A percentile compares a stretch with the other conserved stretches of the same genome.
These are phyloP conservation scores for Microcebus murinus DNA, from an alignment of 2,113 vertebrate species.

Conservation along the genomic window DNA sequence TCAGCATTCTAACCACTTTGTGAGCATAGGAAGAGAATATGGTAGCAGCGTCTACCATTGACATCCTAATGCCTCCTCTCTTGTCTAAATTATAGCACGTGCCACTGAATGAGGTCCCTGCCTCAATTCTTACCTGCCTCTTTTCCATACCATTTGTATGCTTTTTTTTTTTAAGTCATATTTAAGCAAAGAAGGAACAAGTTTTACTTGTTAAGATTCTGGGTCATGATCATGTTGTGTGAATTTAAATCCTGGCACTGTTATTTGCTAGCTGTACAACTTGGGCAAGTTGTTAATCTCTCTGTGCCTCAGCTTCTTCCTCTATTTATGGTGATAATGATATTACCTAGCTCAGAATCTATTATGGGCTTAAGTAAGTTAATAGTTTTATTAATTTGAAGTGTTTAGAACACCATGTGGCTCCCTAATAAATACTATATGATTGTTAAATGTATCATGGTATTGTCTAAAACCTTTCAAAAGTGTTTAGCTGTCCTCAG, in stretches of 20 bases:
- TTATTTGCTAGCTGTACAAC: not conserved
- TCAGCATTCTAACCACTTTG: not conserved
- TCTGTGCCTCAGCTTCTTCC: not conserved
- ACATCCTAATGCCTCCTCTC: not conserved
- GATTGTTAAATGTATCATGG: not conserved
- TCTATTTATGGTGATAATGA: not conserved
- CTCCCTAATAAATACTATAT: not conserved
- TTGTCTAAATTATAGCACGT: not conserved
- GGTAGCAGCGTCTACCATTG: not conserved
- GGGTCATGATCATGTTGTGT: not conserved
- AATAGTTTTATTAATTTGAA: not conserved
- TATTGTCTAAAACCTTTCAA: not conserved
- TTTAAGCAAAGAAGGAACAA: not conserved
- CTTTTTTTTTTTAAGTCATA: not conserved
- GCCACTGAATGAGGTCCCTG: not conserved
- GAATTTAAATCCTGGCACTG: not conserved
- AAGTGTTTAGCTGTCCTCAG: not conserved
- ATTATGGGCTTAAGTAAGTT: not conserved
- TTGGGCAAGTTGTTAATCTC: not conserved
- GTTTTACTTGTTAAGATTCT: not conserved
- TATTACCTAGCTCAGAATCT: not conserved
- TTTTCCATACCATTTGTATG: not conserved
- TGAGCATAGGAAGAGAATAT: not conserved
- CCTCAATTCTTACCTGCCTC: not conserved
- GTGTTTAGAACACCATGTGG: not conserved